A percentile compares a stretch with the other conserved stretches of the same genome.
These are phyloP conservation scores for Pantelozetes paolii DNA, from an alignment of 2,888 invertebrate genomes.

Conservation along the genomic window DNA sequence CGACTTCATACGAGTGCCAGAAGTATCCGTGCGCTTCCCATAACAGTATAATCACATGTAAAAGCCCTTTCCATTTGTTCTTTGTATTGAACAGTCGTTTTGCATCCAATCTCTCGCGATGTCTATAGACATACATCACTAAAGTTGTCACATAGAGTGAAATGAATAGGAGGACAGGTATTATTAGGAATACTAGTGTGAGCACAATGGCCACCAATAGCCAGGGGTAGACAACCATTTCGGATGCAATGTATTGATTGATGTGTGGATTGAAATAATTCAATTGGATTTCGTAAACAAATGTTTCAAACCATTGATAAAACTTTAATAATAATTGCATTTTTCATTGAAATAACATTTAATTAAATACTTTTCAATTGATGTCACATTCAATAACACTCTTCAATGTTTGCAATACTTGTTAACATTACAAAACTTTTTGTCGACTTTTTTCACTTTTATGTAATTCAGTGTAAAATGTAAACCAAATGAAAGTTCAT, in stretches of 20 bases:
- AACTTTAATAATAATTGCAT: conserved; percentile 4
- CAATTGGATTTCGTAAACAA: not conserved
- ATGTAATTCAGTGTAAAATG: too few relatives aligned
- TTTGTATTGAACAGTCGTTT: not conserved
- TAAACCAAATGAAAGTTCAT: too few relatives aligned
- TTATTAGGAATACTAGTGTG: conserved; percentile 59
- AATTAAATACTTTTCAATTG: too few relatives aligned
- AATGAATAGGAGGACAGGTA: conserved; percentile 72
- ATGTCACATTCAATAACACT: too few relatives aligned
- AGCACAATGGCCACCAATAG: not conserved
- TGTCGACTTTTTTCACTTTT: too few relatives aligned
- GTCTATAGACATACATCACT: conserved; percentile 77
- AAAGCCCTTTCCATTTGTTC: conserved; percentile 60
- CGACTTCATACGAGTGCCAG: conserved; percentile 75
- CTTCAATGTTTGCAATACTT: too few relatives aligned
- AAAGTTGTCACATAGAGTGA: conserved; percentile 74
- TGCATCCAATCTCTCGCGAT: conserved; percentile 54
- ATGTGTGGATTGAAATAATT: not conserved
- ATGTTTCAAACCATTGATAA: conserved; percentile 8
- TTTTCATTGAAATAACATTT: not conserved
- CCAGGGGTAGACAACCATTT: conserved; percentile 22
- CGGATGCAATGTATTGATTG: not conserved
- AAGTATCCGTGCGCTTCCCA: conserved; percentile 97
- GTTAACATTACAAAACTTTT: too few relatives aligned
- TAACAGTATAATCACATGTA: conserved; percentile 77